Conservation (phyloP, 2,888 invertebrate genomes). For the Rhamphomyia laevipes region DNA sequence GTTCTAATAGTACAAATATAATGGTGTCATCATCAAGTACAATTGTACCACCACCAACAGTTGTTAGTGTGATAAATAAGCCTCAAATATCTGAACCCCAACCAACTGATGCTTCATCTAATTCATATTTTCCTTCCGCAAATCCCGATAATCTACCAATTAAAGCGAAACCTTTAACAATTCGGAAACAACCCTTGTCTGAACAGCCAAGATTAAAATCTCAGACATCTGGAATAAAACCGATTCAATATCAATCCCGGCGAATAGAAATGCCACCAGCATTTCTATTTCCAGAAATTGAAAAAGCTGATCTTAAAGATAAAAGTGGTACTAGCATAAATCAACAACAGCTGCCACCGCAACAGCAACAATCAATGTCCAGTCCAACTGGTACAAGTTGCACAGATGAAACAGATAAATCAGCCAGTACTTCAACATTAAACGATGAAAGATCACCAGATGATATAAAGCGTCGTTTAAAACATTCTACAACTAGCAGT, state of each 20-base stretch:
- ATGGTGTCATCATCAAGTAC: slow-evolving; percentile 4
- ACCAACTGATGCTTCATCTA: slow-evolving; percentile 10
- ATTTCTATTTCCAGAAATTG: slow-evolving; percentile 67
- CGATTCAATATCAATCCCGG: slow-evolving; percentile 47
- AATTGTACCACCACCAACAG: slow-evolving; percentile 15
- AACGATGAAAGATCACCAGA: slow-evolving; percentile 25
- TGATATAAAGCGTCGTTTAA: slow-evolving; percentile 52
- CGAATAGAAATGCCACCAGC: slow-evolving; percentile 75
- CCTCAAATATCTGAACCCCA: slow-evolving; percentile 16
- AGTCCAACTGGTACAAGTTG: slow-evolving; percentile 31
- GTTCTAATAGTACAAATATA: slow-evolving; percentile 2
- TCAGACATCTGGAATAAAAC: slow-evolving; percentile 41
- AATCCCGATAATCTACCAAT: slow-evolving; percentile 44
- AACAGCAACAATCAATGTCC: slow-evolving; percentile 21
- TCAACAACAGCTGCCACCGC: slow-evolving; percentile 16
- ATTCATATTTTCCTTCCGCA: slow-evolving; percentile 20
- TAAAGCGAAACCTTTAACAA: slow-evolving; percentile 73
- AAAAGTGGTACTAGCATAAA: slow-evolving; percentile 14
- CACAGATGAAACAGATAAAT: slow-evolving; percentile 29
- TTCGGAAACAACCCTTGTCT: slow-evolving; percentile 69
- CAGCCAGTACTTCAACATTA: slow-evolving; percentile 15
- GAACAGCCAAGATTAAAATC: slow-evolving; percentile 68
- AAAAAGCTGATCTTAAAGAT: slow-evolving; percentile 45
- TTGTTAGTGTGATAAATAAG: slow-evolving; percentile 21
- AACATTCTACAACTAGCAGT: slow-evolving; percentile 34